A percentile compares a stretch with the other conserved stretches of the same genome.
Conservation (phyloP, 2,797 vertebrate species). For the Falco cherrug region DNA sequence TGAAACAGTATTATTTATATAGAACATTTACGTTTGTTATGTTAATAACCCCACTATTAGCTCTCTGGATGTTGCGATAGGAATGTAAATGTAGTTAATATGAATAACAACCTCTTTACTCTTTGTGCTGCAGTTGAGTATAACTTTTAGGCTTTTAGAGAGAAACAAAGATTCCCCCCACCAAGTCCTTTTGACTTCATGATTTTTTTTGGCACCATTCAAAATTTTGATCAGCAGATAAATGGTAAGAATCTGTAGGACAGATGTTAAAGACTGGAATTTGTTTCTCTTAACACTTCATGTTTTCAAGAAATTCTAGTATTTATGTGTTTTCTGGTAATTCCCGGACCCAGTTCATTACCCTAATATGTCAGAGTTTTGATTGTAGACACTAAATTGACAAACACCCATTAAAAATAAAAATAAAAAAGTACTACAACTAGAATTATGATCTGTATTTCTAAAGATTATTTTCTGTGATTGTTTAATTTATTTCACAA, state of each 20-base stretch:
- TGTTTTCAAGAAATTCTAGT: slow-evolving; percentile 66
- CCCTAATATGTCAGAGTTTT: slow-evolving; percentile 52
- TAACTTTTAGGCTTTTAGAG: slow-evolving; percentile 86
- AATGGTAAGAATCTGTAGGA: slow-evolving; percentile 75
- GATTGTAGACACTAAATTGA: slow-evolving; percentile 38
- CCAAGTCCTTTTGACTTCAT: slow-evolving; percentile 80
- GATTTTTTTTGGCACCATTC: slow-evolving; percentile 71
- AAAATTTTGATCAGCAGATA: slow-evolving; percentile 78
- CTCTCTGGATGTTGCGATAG: slow-evolving; percentile 93
- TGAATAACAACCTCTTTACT: slow-evolving; percentile 89
- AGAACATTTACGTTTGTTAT: slow-evolving; percentile 99
- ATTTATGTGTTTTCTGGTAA: slow-evolving; percentile 64
- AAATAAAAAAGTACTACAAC: slow-evolving; percentile 44
- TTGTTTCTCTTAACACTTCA: slow-evolving; percentile 73
- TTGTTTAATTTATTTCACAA: slow-evolving; percentile 18
- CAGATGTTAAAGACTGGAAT: slow-evolving; percentile 78
- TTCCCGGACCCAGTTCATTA: slow-evolving; percentile 43
- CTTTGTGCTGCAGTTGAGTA: slow-evolving; percentile 87
- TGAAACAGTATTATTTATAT: slow-evolving; percentile 99
- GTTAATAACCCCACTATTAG: slow-evolving; percentile 99
- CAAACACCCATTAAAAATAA: slow-evolving; percentile 54
- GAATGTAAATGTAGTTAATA: slow-evolving; percentile 94
- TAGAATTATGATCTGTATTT: not conserved
- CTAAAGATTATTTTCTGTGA: not conserved
- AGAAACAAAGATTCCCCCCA: slow-evolving; percentile 82